These are phyloP conservation scores for Scotopteryx bipunctaria DNA, from an alignment of 2,888 invertebrate genomes.

Conservation along the genomic window DNA sequence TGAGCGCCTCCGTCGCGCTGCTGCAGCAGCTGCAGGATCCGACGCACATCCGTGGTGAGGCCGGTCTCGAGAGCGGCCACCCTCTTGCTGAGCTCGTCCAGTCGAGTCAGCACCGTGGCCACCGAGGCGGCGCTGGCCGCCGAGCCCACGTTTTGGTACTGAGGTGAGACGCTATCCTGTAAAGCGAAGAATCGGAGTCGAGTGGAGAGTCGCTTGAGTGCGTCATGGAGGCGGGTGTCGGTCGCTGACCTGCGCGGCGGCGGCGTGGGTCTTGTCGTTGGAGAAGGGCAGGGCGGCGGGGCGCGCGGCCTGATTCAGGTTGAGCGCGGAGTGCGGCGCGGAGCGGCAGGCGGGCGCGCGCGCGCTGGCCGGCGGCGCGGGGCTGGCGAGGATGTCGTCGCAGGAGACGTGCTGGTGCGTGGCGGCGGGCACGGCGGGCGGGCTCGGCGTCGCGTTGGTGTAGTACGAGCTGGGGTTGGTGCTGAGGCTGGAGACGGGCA, in stretches of 20 bases:
- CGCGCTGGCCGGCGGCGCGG: slow-evolving; percentile 56
- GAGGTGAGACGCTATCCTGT: slow-evolving; percentile 74
- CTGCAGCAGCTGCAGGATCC: slow-evolving; percentile 87
- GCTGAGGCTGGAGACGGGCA: slow-evolving; percentile 82
- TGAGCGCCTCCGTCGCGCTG: slow-evolving; percentile 61
- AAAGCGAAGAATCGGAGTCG: slow-evolving; percentile 21
- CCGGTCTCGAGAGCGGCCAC: slow-evolving; percentile 88
- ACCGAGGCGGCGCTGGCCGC: slow-evolving; percentile 69
- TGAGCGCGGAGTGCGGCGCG: slow-evolving; percentile 77
- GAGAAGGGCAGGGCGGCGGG: slow-evolving; percentile 66
- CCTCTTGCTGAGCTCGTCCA: slow-evolving; percentile 87
- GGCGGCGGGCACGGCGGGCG: slow-evolving; percentile 69
- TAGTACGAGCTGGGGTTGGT: slow-evolving; percentile 83
- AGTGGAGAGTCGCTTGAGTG: not conserved
- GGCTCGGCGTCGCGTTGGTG: slow-evolving; percentile 85
- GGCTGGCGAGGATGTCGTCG: slow-evolving; percentile 73
- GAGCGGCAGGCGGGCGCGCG: slow-evolving; percentile 73
- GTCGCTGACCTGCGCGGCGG: slow-evolving; percentile 33
- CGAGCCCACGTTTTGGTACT: slow-evolving; percentile 75
- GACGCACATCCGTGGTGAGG: slow-evolving; percentile 88
- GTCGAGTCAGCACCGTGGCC: slow-evolving; percentile 84
- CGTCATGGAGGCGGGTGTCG: not conserved
- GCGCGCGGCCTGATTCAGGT: slow-evolving; percentile 72
- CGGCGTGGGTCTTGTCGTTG: slow-evolving; percentile 61
- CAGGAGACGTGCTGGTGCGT: slow-evolving; percentile 74